Evolutionary conservation across 1,140 invertebrate species (phyloP).

Genomic region (Bombus breviceps): DNA sequence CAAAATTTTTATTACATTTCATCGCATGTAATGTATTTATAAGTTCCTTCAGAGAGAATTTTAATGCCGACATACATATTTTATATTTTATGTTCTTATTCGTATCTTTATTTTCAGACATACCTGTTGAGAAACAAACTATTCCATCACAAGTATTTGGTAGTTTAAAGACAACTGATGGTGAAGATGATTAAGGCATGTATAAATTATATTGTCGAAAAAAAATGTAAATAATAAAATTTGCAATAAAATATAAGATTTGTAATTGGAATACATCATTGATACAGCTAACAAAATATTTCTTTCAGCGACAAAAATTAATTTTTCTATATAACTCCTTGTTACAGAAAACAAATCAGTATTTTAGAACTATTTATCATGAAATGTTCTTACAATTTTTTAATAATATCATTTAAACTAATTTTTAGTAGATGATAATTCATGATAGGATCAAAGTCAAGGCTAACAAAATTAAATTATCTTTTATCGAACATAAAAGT

Average conservation of each 20-base stretch:
- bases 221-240: conserved; percentile 34
- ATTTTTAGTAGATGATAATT: neutral
- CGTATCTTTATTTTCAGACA: conserved; percentile 78
- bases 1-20: conserved; percentile 33
- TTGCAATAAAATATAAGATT: conserved; percentile 19
- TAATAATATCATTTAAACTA: neutral
- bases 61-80: conserved; percentile 7
- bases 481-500: neutral
- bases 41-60: conserved; percentile 52
- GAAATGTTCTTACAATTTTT: neutral
- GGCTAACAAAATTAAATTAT: conserved; percentile 18
- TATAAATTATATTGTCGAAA: neutral
- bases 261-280: conserved; percentile 18
- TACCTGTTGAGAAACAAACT: conserved; percentile 90
- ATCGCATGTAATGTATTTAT: conserved; percentile 35
- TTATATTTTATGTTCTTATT: neutral
- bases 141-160: conserved; percentile 95
- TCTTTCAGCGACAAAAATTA: neutral
- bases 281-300: neutral
- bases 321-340: neutral
- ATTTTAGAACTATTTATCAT: conserved; percentile 7
- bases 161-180: conserved; percentile 84
- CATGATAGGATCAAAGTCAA: neutral
- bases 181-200: conserved; percentile 68
- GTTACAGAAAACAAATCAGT: neutral